Evolutionary conservation across 1,140 invertebrate species (phyloP).

Genomic region (Ips nitidus): DNA sequence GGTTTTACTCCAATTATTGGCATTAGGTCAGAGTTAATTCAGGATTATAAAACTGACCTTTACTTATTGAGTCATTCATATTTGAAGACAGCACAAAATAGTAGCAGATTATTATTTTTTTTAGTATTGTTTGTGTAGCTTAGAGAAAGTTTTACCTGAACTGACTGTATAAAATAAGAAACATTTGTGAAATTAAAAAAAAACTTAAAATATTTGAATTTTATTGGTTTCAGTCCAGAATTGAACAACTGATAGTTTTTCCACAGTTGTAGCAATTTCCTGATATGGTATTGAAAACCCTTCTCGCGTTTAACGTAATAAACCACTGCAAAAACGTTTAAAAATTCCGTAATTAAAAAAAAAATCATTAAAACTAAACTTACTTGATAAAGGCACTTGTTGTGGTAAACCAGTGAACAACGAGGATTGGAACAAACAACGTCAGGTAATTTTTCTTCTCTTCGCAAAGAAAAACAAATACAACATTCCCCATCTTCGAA

Average conservation of each 20-base stretch:
- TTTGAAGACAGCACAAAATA: too few relatives aligned
- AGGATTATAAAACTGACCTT: too few relatives aligned
- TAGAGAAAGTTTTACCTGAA: too few relatives aligned
- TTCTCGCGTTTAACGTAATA: conserved; percentile 38
- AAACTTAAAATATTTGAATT: too few relatives aligned
- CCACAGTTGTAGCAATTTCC: conserved; percentile 48
- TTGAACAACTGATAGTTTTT: conserved; percentile 41
- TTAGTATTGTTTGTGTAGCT: too few relatives aligned
- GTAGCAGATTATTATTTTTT: too few relatives aligned
- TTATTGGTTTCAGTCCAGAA: conserved; percentile 1
- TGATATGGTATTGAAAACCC: conserved; percentile 42
- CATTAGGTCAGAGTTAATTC: too few relatives aligned
- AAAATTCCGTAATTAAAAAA: conserved; percentile 2
- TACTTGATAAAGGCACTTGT: conserved; percentile 47
- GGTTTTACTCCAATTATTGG: too few relatives aligned
- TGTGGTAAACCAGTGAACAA: conserved; percentile 45
- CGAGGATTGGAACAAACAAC: conserved; percentile 44
- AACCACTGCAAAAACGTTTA: conserved; percentile 41
- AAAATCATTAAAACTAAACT: conserved; percentile 15
- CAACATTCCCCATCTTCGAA: conserved; percentile 43
- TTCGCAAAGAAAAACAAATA: conserved; percentile 45
- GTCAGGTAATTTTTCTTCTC: conserved; percentile 45
- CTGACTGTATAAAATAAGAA: too few relatives aligned
- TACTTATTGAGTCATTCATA: too few relatives aligned
- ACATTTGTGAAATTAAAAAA: too few relatives aligned